Evolutionary conservation across 2,113 vertebrate species (phyloP).

Genomic region (Dendrocopos noguchii): DNA sequence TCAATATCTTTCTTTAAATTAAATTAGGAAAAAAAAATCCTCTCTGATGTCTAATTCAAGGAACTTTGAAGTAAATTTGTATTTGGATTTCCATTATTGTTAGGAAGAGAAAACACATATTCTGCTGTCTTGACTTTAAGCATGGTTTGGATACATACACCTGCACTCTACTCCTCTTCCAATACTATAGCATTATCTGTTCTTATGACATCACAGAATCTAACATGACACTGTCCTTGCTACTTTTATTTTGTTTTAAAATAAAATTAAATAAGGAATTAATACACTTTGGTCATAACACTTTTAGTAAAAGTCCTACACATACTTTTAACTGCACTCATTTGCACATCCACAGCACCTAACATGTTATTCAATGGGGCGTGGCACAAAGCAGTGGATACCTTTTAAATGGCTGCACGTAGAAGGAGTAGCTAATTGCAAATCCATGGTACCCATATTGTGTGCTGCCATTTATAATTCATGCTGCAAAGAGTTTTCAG

Average conservation of each 20-base stretch:
- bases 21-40: background rate
- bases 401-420: background rate
- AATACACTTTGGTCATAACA: fast-evolving
- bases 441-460: background rate
- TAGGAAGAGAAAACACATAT: background rate
- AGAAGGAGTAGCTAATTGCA: background rate
- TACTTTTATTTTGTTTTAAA: background rate
- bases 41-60: background rate
- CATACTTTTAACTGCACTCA: background rate
- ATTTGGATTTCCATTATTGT: fast-evolving
- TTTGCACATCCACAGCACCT: background rate
- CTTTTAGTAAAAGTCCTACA: background rate
- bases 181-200: background rate
- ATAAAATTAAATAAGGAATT: background rate
- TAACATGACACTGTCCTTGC: background rate
- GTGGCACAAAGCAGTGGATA: background rate
- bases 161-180: background rate
- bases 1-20: background rate
- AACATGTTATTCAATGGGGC: background rate
- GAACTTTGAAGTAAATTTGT: background rate
- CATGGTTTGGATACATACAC: fast-evolving
- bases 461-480: background rate
- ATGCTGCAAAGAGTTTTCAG: background rate
- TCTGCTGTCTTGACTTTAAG: background rate
- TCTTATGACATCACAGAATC: background rate